phyloP scores from a whole-genome alignment of 1,140 invertebrate genomes.

The Brachionus asplanchnoidis region DNA sequence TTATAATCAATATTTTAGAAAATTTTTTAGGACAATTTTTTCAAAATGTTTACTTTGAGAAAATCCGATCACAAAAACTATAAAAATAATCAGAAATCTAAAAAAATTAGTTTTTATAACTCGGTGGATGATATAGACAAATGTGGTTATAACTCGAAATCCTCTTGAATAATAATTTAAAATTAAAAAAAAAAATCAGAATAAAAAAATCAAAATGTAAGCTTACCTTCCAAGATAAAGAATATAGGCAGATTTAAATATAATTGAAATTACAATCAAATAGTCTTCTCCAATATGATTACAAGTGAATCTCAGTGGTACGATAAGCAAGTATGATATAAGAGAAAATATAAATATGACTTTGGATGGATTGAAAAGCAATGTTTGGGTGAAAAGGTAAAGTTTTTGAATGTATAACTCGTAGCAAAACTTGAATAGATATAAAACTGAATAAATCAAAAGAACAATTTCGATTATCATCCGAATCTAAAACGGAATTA shows the following conservation, averaged over 20 bases:
- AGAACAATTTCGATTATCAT: neutral
- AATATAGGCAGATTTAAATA: conserved; percentile 53
- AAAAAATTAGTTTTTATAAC: conserved; percentile 94
- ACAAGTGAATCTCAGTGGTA: conserved; percentile 20
- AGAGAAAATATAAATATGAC: conserved; percentile 25
- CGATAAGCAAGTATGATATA: conserved; percentile 11
- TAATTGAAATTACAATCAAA: conserved; percentile 13
- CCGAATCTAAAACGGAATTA: neutral
- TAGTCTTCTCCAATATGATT: conserved; percentile 12
- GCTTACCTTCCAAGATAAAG: conserved; percentile 87
- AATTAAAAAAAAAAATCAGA: conserved; percentile 46
- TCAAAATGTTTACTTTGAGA: conserved; percentile 70
- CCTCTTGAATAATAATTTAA: conserved; percentile 64
- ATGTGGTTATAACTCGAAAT: conserved; percentile 93
- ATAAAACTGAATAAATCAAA: conserved; percentile 18
- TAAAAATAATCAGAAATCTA: conserved; percentile 88
- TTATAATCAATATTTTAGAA: neutral
- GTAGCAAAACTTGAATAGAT: neutral
- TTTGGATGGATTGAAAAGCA: conserved; percentile 36
- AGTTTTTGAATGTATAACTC: conserved; percentile 36
- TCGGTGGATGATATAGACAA: conserved; percentile 98
- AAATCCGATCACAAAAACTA: conserved; percentile 94
- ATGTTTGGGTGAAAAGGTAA: neutral
- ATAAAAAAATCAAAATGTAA: neutral
- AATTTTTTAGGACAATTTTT: neutral